Conservation (phyloP, 1,140 invertebrate genomes). For the Pectinophora gossypiella region DNA sequence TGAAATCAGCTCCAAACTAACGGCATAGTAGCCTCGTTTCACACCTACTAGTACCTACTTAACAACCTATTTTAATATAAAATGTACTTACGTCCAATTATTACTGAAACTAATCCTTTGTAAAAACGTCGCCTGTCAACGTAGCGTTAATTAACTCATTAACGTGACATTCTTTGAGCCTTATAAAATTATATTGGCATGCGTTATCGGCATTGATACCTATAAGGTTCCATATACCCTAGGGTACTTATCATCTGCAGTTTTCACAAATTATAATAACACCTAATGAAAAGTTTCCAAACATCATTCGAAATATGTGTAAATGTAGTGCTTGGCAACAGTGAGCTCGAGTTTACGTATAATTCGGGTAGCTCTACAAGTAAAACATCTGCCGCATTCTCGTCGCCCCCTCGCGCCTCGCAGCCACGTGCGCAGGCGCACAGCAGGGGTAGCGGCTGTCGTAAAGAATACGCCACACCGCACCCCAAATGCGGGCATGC, state of each 20-base stretch:
- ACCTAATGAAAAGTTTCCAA: no score
- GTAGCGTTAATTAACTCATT: neutral
- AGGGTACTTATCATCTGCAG: no score
- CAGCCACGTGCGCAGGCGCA: slow-evolving; percentile 55
- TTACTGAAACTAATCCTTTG: no score
- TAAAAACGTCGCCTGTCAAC: no score
- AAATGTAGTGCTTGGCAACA: neutral
- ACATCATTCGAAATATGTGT: no score
- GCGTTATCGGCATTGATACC: neutral
- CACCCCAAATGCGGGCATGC: slow-evolving; percentile 62
- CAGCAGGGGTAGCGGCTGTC: slow-evolving; percentile 57
- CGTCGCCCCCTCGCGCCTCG: slow-evolving; percentile 25
- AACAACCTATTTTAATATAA: no score
- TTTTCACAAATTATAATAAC: no score
- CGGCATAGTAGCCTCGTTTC: no score
- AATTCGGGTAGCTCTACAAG: slow-evolving; percentile 15
- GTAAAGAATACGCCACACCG: slow-evolving; percentile 38
- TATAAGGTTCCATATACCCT: no score
- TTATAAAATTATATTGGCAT: neutral
- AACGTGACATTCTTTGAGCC: neutral
- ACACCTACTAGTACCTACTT: no score
- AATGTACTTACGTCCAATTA: no score
- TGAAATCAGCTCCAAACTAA: no score
- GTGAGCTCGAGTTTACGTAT: neutral
- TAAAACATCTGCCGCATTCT: slow-evolving; percentile 57